These are phyloP conservation scores for Eilema depressum DNA, from an alignment of 2,888 invertebrate genomes.

Conservation along the genomic window DNA sequence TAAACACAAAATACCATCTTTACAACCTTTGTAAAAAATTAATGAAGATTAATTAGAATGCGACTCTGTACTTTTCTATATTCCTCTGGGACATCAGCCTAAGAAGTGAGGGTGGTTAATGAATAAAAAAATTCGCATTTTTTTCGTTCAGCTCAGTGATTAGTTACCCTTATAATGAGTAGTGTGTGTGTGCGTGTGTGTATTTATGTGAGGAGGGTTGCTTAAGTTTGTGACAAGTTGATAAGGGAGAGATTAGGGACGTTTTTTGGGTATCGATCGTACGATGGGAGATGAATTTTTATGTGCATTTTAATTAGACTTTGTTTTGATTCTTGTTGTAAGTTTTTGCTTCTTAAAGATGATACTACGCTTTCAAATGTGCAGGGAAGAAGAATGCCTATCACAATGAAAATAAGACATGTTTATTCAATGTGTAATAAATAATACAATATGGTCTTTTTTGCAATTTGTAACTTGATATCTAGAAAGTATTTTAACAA, in stretches of 20 bases:
- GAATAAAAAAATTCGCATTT: constrained; percentile 85
- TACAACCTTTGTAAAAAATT: not conserved
- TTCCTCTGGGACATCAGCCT: constrained; percentile 70
- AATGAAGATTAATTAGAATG: constrained; percentile 15
- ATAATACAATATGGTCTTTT: no score
- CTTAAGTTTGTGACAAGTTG: constrained; percentile 78
- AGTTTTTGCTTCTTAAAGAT: not conserved
- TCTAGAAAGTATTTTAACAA: no score
- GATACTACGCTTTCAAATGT: not conserved
- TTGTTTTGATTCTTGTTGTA: constrained; percentile 24
- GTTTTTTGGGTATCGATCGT: constrained; percentile 71
- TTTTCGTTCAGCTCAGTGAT: constrained; percentile 84
- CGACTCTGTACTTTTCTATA: constrained; percentile 56
- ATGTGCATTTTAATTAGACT: constrained; percentile 48
- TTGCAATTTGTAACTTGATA: no score
- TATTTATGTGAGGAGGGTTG: constrained; percentile 56
- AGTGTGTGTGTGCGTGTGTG: constrained; percentile 72
- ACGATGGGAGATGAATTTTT: constrained; percentile 46
- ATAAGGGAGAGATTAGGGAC: constrained; percentile 79
- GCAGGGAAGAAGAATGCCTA: not conserved
- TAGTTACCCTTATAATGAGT: constrained; percentile 86
- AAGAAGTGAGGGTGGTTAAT: constrained; percentile 86
- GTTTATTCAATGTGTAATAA: no score
- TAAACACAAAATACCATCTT: not conserved
- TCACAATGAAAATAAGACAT: no score